Evolutionary conservation across 1,140 invertebrate species (phyloP), one percentile per base, ranked within the genome.

Genomic region (Lepidurus arcticus): DNA sequence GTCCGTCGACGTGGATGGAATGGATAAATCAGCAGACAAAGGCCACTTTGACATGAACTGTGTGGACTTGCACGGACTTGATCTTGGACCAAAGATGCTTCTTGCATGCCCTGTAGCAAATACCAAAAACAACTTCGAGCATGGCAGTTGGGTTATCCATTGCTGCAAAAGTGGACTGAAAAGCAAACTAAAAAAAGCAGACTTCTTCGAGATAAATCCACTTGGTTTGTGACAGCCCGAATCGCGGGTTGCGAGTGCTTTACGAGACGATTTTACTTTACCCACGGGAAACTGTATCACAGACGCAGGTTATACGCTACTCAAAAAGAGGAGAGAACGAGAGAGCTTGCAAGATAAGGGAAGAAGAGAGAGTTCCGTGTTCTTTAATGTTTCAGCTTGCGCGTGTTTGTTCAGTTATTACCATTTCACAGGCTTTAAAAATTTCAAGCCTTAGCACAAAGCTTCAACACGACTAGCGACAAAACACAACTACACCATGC

Each of bases 1-100:
- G 16, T 65, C 53, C 53, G 13, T n/a, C 16, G 53, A 65, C 53
- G 53, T 65, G 53, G 53, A 13, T 21, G 21, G 53, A 13, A 65
- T 65, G 21, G 53, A 21, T 65, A 65, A n/a, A 65, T 65, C 53
- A 65, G 53, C 53, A 65, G 53, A 65, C 16, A 13, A 65, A 65
- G n/a, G 53, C 34, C 53, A 65, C 53, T 65, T 65, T 65, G n/a
- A 65, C 53, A 65, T 65, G 47, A 65, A 65, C 53, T 65, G 53
- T 65, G 53, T n/a, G 16, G 53, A 65, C 47, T 65, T 65, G 47
- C 6, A 65, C 13, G 21, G 47, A 26, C 34, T 34, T 34, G 34
- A 21, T 65, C 53, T 16, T 16, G 53, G 21, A 65, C 34, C 53
- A 65, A 65, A 21, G 53, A 65, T 21, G 53, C n/a, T 65, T 65